These are phyloP conservation scores for Andrena bucephala DNA, from an alignment of 2,888 invertebrate genomes.

Conservation along the genomic window DNA sequence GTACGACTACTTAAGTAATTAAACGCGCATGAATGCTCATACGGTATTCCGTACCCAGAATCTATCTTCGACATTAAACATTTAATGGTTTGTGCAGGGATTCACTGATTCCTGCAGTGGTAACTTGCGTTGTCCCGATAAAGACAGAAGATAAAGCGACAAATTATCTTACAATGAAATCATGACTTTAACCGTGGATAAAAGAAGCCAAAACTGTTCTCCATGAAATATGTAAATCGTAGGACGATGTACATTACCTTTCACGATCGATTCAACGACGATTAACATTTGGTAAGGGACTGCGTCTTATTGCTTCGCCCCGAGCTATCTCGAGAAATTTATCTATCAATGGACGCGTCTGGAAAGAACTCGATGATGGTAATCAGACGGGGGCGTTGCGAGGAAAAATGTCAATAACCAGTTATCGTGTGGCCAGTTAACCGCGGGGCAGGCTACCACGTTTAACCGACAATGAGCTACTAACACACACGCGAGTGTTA, in stretches of 20 bases:
- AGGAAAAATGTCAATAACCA: slow-evolving; percentile 17
- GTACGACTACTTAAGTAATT: slow-evolving; percentile 52
- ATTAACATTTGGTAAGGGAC: neutral
- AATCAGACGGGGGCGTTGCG: neutral
- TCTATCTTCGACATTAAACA: slow-evolving; percentile 22
- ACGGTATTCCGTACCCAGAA: slow-evolving; percentile 47
- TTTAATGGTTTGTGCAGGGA: slow-evolving; percentile 14
- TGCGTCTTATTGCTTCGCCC: neutral
- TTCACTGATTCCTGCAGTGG: neutral
- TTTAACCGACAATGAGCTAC: slow-evolving; percentile 44
- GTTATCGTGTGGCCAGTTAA: slow-evolving; percentile 7
- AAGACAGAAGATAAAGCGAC: neutral
- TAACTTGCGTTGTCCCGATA: neutral
- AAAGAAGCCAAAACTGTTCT: too few species aligned
- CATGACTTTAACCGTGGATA: neutral
- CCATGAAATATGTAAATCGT: too few species aligned
- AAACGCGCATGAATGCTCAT: slow-evolving; percentile 54
- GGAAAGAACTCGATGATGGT: neutral
- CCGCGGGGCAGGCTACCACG: neutral
- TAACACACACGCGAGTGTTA: slow-evolving; percentile 48
- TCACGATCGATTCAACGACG: too few species aligned
- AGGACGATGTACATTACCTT: too few species aligned
- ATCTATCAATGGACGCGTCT: neutral
- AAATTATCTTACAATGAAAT: neutral
- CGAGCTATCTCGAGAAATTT: neutral